Evolutionary conservation across 1,140 invertebrate genomes (phyloP).

Genomic region (Rhyzopertha dominica): DNA sequence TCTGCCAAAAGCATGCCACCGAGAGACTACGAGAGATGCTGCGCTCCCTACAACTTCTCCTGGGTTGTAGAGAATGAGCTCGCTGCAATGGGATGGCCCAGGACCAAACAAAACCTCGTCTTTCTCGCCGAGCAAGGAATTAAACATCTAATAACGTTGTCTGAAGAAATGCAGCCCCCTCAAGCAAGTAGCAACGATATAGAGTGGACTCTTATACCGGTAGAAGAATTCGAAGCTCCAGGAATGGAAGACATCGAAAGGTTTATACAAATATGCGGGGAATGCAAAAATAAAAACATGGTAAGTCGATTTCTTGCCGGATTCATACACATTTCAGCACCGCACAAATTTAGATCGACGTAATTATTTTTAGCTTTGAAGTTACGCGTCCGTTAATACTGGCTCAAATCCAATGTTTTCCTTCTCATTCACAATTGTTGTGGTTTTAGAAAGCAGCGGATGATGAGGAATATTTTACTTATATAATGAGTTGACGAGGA

Average conservation of each 20-base stretch:
- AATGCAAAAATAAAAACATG: conserved; percentile 22
- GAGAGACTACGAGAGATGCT: too few species aligned
- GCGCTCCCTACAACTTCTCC: conserved; percentile 58
- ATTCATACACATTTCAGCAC: neutral
- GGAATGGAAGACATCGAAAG: conserved; percentile 59
- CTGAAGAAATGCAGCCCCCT: conserved; percentile 61
- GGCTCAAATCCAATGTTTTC: too few species aligned
- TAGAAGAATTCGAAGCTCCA: conserved; percentile 63
- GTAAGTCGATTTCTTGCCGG: conserved; percentile 17
- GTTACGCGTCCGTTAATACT: too few species aligned
- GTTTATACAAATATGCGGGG: conserved; percentile 61
- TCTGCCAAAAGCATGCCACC: too few species aligned
- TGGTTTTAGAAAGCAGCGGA: too few species aligned
- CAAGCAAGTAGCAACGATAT: conserved; percentile 54
- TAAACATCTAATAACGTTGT: conserved; percentile 50
- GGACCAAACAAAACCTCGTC: conserved; percentile 52
- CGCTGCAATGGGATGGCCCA: conserved; percentile 61
- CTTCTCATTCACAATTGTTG: too few species aligned
- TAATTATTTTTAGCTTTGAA: conserved; percentile 2
- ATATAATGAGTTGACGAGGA: too few species aligned
- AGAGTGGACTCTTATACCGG: conserved; percentile 55
- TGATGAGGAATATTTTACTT: too few species aligned
- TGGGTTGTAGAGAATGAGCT: conserved; percentile 56
- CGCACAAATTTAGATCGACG: neutral
- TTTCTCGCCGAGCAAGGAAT: conserved; percentile 54